Evolutionary conservation across 2,797 vertebrate species (phyloP).

Genomic region (Malurus splendens): DNA sequence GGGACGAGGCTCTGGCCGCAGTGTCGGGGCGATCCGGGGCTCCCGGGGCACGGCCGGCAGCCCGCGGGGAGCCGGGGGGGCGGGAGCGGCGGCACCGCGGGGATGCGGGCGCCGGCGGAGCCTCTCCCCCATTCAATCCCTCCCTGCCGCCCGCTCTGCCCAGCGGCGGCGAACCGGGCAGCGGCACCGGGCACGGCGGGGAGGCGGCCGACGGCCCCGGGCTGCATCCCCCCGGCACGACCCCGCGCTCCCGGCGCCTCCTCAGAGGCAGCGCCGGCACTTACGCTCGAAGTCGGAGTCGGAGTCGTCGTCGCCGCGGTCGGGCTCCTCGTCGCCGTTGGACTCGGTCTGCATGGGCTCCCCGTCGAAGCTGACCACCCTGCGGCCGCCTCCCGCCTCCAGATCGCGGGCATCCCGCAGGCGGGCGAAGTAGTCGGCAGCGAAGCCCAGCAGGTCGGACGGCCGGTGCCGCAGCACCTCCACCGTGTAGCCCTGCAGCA

Average conservation of each 20-base stretch:
- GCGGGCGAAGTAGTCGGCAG: conserved; percentile 91
- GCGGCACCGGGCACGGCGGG: not conserved
- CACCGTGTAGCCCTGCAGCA: conserved; percentile 96
- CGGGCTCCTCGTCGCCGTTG: conserved; percentile 76
- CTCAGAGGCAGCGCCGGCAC: not conserved
- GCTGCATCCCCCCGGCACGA: not conserved
- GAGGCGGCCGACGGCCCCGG: not conserved
- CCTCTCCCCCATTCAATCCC: not conserved
- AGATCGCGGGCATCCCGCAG: conserved; percentile 82
- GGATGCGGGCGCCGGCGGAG: not conserved
- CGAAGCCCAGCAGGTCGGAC: conserved; percentile 91
- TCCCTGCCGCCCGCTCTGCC: not conserved
- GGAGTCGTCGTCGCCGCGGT: conserved; percentile 73
- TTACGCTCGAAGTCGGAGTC: conserved; percentile 92
- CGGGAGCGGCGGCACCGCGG: not conserved
- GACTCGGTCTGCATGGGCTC: conserved; percentile 90
- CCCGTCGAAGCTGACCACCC: conserved; percentile 85
- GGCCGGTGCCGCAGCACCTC: conserved; percentile 93
- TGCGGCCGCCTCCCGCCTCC: conserved; percentile 67
- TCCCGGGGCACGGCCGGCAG: not conserved
- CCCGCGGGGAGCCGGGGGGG: not conserved
- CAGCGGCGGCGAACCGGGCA: not conserved
- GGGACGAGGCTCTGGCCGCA: not conserved
- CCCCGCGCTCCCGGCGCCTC: not conserved
- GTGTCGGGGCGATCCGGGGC: not conserved